phyloP scores from a whole-genome alignment of 2,888 invertebrate genomes.

The Euzetes globulus region DNA sequence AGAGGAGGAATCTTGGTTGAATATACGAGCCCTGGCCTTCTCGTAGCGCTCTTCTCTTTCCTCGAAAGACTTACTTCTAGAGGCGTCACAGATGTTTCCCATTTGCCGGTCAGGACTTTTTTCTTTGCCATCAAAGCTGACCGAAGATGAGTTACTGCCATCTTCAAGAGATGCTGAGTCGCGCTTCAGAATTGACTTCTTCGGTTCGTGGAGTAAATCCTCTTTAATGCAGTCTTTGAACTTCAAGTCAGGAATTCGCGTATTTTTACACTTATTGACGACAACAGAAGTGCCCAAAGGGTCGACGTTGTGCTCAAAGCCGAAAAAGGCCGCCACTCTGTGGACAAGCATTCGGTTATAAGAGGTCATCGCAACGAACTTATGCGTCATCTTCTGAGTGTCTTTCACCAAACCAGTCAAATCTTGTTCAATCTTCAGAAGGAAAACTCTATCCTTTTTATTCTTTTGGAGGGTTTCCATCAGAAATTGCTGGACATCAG shows the following conservation, averaged over 20 bases:
- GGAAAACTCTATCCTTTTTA: constrained; percentile 71
- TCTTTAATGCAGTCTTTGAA: constrained; percentile 64
- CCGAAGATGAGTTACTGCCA: constrained; percentile 46
- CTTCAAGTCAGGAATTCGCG: constrained; percentile 61
- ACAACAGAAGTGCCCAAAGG: constrained; percentile 65
- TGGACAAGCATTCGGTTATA: constrained; percentile 95
- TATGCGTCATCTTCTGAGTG: constrained; percentile 58
- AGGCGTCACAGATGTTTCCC: constrained; percentile 52
- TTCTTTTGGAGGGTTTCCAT: constrained; percentile 83
- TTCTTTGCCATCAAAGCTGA: constrained; percentile 32
- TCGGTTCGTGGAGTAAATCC: constrained; percentile 56
- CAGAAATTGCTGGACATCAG: constrained; percentile 78
- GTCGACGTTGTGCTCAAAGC: constrained; percentile 88
- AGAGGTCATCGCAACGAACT: constrained; percentile 86
- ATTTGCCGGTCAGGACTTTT: constrained; percentile 51
- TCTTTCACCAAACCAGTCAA: constrained; percentile 74
- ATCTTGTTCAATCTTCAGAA: constrained; percentile 81
- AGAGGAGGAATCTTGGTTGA: constrained; percentile 53
- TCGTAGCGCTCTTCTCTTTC: constrained; percentile 86
- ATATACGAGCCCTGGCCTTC: constrained; percentile 74
- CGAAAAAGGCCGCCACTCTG: constrained; percentile 84
- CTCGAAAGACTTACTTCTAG: constrained; percentile 76
- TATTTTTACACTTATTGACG: constrained; percentile 64
- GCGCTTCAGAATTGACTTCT: constrained; percentile 70
- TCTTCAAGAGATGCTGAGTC: constrained; percentile 74